Base-by-base conservation (phyloP, 2,113 vertebrate species). In the Nansenia antarctica region DNA sequence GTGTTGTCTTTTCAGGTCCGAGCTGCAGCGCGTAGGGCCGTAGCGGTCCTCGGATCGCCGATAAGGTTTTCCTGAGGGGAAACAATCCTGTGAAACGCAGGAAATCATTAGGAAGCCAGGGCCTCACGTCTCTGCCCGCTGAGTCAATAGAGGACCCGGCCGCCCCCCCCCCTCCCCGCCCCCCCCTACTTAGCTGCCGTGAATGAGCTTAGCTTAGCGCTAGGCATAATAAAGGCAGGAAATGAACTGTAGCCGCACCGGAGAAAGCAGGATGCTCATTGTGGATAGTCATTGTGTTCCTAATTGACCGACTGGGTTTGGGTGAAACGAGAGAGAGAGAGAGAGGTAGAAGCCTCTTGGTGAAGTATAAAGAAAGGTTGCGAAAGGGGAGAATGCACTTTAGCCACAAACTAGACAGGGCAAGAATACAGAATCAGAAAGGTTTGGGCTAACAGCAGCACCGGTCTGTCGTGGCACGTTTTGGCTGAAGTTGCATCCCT, bases 31-130 rank as follows among this genome's bases (percentile, higher is more conserved):
- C n/a, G n/a, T n/a, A 49, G 45, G 1, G 45, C 20, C 6, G 6
- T 7, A 7, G 45, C 18, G 53, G 69, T 64, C 72, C n/a, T n/a
- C 80, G 67, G 81, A 83, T 85, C 35, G n/a, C n/a, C n/a, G 78
- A 88, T 89, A 84, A 80, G 73, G 85, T 87, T n/a, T 91, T 90
- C 90, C 89, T 91, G 86, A 91, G 81, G 85, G 88, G 88, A 92
- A 91, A 88, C 84, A 86, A 89, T 90, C 78, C 85, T 88, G 88
- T 88, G 89, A 92, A 90, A 91, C 86, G 78, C 90, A 91, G 90
- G 91, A 93, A 92, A 83, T 79, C 88, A 91, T 92, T 92, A 90
- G 91, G 81, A 89, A 89, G 88, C 85, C 69, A 71, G 75, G 83
- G 86, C 81, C 82, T 87, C 77, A 3, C 76, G 81, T 85, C 83